A percentile compares a stretch with the other conserved stretches of the same genome.
phyloP scores from a whole-genome alignment of 2,113 vertebrate genomes.

The Elachura formosa region DNA sequence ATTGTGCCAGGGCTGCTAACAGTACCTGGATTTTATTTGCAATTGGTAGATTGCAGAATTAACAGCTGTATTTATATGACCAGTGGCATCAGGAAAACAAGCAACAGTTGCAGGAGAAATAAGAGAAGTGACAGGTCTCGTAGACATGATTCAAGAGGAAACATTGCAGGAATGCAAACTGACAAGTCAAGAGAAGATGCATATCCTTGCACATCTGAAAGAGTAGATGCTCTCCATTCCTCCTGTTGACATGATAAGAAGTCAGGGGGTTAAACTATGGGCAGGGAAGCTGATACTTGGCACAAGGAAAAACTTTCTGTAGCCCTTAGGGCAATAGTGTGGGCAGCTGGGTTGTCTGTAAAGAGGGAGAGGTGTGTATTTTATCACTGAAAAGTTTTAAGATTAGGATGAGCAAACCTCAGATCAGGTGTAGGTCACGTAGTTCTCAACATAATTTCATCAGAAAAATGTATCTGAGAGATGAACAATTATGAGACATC shows the following conservation, averaged over 20 bases:
- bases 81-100: background rate
- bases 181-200: background rate
- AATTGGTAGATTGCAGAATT: background rate
- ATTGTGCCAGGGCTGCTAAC: background rate
- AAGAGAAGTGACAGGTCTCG: background rate
- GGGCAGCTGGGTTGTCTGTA: background rate
- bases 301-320: background rate
- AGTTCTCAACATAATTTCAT: background rate
- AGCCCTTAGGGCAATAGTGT: background rate
- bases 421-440: background rate
- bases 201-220: background rate
- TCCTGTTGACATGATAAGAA: background rate
- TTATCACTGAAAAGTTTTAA: background rate
- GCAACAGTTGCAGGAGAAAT: background rate
- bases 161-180: background rate
- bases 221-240: background rate
- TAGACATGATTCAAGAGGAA: background rate
- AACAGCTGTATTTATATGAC: background rate
- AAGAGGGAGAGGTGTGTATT: background rate
- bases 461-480: background rate
- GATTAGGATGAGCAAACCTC: background rate
- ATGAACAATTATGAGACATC: background rate
- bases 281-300: background rate
- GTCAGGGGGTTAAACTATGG: background rate
- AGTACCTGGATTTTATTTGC: background rate